Evolutionary conservation across 2,888 invertebrate species (phyloP), one percentile per base, ranked within the genome.

Genomic region (Achlya flavicornis): DNA sequence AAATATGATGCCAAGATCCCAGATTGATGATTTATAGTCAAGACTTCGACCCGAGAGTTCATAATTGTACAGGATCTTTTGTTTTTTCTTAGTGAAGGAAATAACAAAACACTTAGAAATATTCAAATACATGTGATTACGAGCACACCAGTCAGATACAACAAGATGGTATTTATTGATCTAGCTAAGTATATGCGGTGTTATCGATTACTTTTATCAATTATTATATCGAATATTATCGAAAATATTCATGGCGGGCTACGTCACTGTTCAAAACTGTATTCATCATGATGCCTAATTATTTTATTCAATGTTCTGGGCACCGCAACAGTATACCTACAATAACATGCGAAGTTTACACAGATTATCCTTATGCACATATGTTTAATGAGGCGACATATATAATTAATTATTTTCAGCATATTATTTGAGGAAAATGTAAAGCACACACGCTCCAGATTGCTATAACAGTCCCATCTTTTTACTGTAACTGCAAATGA

Each of bases 151-250:
- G n/a, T n/a, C n/a, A n/a, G n/a, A n/a, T n/a, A n/a, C n/a, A n/a
- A n/a, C n/a, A n/a, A n/a, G n/a, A n/a, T 62, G 58, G 66, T 70
- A 66, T 62, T 65, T 69, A 66, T 63, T 67, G 64, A 71, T 66
- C 66, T 2, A 41, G 6, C 66, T 2, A 41, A 0, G 12, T 53
- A 53, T 10, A 64, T 63, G 62, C 63, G 59, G 41, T 61, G 66
- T 68, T 77, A 78, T 71, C 74, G 26, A 63, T 64, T 57, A 62
- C 61, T 57, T 69, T 79, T 16, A 80, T 65, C 61, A 61, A 65
- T 64, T 69, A 67, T 65, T 33, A 69, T 48, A 48, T 16, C 48
- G 57, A 53, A 10, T 53, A 53, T 19, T 14, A 10, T 4, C n/a
- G 14, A 53, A 53, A 14, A 48, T 0, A 38, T 38, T 1, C 6